phyloP scores from a whole-genome alignment of 2,797 vertebrate species.

The Anomalospiza imberbis region DNA sequence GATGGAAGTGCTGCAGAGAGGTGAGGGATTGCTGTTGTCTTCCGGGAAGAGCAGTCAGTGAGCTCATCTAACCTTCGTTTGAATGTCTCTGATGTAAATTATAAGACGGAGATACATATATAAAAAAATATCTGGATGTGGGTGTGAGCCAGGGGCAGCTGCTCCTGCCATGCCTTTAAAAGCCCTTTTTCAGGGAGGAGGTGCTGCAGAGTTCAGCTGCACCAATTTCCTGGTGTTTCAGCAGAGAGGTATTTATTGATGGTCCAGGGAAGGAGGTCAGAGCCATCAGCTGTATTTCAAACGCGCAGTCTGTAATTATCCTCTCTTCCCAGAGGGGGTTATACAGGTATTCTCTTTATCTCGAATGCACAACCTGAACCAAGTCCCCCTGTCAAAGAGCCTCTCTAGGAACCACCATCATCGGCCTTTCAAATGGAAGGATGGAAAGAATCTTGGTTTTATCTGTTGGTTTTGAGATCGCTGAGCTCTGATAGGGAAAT shows the following conservation, averaged over 20 bases:
- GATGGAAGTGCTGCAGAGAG: background rate
- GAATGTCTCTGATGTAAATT: slow-evolving; percentile 43
- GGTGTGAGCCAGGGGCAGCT: background rate
- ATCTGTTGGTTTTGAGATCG: slow-evolving; percentile 35
- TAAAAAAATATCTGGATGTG: background rate
- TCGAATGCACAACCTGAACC: slow-evolving; percentile 31
- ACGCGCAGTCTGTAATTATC: slow-evolving; percentile 53
- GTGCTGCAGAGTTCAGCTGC: slow-evolving; percentile 49
- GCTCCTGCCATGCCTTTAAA: background rate
- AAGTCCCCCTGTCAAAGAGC: slow-evolving; percentile 24
- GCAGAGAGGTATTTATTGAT: slow-evolving; percentile 64
- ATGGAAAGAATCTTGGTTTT: slow-evolving; percentile 46
- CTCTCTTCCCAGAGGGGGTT: slow-evolving; percentile 52
- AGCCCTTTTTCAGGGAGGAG: background rate
- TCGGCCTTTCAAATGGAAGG: slow-evolving; percentile 51
- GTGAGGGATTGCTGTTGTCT: background rate
- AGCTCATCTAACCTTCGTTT: background rate
- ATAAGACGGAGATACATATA: background rate
- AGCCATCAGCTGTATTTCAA: slow-evolving; percentile 55
- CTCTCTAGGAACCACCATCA: slow-evolving; percentile 31
- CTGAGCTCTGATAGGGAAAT: background rate
- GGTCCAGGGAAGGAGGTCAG: slow-evolving; percentile 58
- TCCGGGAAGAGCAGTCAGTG: background rate
- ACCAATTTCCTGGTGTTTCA: slow-evolving; percentile 48
- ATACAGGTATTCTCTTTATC: slow-evolving; percentile 69